These are phyloP conservation scores for Drosophila nigricruria DNA, from an alignment of 2,888 invertebrate genomes.

Conservation along the genomic window DNA sequence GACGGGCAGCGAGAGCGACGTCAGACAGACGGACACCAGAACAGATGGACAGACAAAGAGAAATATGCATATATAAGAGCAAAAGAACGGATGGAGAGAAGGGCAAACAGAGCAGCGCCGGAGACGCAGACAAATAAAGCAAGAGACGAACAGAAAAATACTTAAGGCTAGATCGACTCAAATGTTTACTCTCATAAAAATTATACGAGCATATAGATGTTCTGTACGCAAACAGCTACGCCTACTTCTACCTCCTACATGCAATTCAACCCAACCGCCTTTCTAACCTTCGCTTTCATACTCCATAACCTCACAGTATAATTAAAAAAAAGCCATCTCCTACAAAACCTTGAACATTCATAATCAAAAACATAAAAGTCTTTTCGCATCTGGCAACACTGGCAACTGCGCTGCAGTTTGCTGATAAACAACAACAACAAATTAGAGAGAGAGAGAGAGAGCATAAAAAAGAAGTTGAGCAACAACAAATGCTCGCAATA, in stretches of 20 bases:
- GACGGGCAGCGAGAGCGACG: too few relatives aligned
- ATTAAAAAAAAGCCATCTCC: neutral
- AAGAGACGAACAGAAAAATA: neutral
- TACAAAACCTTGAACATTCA: neutral
- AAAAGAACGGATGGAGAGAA: too few relatives aligned
- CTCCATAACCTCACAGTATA: neutral
- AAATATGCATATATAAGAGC: too few relatives aligned
- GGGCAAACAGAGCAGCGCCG: too few relatives aligned
- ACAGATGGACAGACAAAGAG: too few relatives aligned
- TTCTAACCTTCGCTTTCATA: neutral
- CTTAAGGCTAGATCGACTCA: neutral
- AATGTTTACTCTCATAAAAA: too few relatives aligned
- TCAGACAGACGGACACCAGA: too few relatives aligned
- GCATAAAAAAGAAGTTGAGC: constrained; percentile 20
- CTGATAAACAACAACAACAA: constrained; percentile 69
- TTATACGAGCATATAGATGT: too few relatives aligned
- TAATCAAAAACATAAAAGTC: constrained; percentile 16
- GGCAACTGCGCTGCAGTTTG: constrained; percentile 47
- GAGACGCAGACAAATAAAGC: neutral
- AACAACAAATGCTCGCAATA: constrained; percentile 55
- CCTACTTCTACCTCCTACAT: too few relatives aligned
- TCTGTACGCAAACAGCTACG: too few relatives aligned
- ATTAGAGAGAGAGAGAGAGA: constrained; percentile 61
- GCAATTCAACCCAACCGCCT: neutral
- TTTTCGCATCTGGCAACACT: constrained; percentile 19